Evolutionary conservation across 2,888 invertebrate genomes (phyloP).

Genomic region (Smittia sp.): DNA sequence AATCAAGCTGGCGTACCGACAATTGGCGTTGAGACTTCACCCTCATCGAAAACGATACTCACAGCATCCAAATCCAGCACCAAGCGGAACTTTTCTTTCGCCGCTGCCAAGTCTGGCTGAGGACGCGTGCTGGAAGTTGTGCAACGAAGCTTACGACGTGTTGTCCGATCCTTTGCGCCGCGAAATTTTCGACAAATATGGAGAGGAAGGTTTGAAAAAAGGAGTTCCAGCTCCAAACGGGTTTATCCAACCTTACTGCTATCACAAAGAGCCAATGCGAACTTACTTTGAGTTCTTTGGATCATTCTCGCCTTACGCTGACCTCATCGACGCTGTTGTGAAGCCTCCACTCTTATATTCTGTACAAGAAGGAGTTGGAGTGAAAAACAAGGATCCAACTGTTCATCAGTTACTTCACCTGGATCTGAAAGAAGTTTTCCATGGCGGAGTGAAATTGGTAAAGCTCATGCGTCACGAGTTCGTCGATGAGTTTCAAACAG

Average conservation of each 20-base stretch:
- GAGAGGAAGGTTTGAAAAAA: slow-evolving; percentile 80
- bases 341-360: slow-evolving; percentile 64
- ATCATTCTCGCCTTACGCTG: slow-evolving; percentile 76
- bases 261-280: slow-evolving; percentile 73
- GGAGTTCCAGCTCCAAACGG: slow-evolving; percentile 70
- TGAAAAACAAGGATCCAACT: slow-evolving; percentile 63
- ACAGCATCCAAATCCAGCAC: slow-evolving; percentile 59
- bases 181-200: slow-evolving; percentile 84
- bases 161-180: slow-evolving; percentile 64
- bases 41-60: slow-evolving; percentile 52
- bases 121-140: slow-evolving; percentile 49
- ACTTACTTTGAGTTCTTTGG: slow-evolving; percentile 82
- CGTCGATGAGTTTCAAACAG: slow-evolving; percentile 61
- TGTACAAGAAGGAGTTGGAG: slow-evolving; percentile 60
- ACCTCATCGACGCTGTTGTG: slow-evolving; percentile 65
- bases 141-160: slow-evolving; percentile 79
- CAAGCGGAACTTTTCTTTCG: slow-evolving; percentile 45
- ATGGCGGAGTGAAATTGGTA: slow-evolving; percentile 79
- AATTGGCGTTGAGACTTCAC: slow-evolving; percentile 56
- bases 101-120: slow-evolving; percentile 47
- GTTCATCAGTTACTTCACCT: slow-evolving; percentile 59
- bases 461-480: slow-evolving; percentile 72
- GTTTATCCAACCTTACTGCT: slow-evolving; percentile 71
- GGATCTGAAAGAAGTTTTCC: slow-evolving; percentile 65
- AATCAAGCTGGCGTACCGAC: slow-evolving; percentile 68